Evolutionary conservation across 2,888 invertebrate species (phyloP).

Genomic region (Lochmaea capreae): DNA sequence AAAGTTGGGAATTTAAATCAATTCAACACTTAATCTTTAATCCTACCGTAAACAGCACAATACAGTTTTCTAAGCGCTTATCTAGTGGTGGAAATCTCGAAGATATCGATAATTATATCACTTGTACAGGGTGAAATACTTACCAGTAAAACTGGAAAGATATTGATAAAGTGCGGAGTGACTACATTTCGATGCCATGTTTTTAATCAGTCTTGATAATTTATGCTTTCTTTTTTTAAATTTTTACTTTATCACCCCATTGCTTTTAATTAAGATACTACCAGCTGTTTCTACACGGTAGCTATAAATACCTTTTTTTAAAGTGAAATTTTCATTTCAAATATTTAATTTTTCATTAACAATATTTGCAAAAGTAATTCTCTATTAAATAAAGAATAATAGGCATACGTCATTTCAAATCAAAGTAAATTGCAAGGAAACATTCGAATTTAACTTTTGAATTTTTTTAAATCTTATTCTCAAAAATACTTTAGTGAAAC

Average conservation of each 20-base stretch:
- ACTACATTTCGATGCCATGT: not conserved
- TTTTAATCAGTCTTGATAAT: not conserved
- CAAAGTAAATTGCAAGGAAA: too few species aligned
- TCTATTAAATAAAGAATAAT: not conserved
- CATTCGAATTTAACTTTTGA: too few species aligned
- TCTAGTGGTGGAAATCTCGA: not conserved
- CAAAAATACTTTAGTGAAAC: too few species aligned
- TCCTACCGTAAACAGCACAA: conserved; percentile 15
- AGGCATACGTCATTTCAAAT: not conserved
- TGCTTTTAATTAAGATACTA: not conserved
- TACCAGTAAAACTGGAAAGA: not conserved
- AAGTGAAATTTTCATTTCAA: not conserved
- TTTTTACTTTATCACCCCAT: not conserved
- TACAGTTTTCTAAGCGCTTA: not conserved
- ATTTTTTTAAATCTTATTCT: too few species aligned
- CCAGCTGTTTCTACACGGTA: not conserved
- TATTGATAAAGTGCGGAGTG: conserved; percentile 1
- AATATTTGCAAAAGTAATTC: not conserved
- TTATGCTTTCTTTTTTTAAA: not conserved
- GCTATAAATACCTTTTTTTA: not conserved
- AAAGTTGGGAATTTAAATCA: conserved; percentile 5
- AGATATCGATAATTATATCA: conserved; percentile 2
- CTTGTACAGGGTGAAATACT: not conserved
- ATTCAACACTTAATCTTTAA: conserved; percentile 17
- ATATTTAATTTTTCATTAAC: not conserved